A percentile compares a stretch with the other conserved stretches of the same genome.
Conservation (phyloP, 2,113 vertebrate species). For the Gasterosteus nipponicus region DNA sequence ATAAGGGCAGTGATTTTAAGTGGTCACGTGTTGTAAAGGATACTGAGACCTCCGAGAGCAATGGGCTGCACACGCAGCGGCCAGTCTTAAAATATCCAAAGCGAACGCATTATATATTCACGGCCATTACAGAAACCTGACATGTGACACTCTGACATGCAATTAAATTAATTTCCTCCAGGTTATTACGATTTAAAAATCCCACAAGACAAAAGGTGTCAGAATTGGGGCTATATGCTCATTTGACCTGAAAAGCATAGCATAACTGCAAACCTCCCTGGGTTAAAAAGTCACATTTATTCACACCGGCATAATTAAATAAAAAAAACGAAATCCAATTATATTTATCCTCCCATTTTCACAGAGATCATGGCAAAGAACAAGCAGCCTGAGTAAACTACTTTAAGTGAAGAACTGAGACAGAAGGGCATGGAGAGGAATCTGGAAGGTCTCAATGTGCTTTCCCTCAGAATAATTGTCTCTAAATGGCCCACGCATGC, state of each 20-base stretch:
- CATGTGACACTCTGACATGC: constrained; percentile 25
- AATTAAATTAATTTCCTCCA: constrained; percentile 49
- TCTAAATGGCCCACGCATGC: constrained; percentile 45
- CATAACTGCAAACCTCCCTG: neutral
- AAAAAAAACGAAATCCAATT: constrained; percentile 56
- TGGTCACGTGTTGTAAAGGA: neutral
- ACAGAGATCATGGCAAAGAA: constrained; percentile 47
- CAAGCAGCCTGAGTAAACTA: constrained; percentile 49
- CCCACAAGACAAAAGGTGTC: constrained; percentile 34
- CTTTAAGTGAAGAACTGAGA: constrained; percentile 48
- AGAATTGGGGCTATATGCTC: constrained; percentile 14
- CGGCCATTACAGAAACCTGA: constrained; percentile 8
- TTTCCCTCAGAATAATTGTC: constrained; percentile 42
- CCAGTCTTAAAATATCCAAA: constrained; percentile 32
- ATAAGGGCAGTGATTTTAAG: constrained; percentile 28
- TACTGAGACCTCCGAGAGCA: constrained; percentile 20
- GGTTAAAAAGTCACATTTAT: constrained; percentile 20
- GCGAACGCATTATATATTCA: constrained; percentile 26
- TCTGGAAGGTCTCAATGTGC: constrained; percentile 41
- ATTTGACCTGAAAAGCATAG: constrained; percentile 42
- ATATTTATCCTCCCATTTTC: constrained; percentile 45
- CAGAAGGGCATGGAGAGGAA: constrained; percentile 41
- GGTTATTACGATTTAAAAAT: constrained; percentile 44
- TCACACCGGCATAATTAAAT: constrained; percentile 31
- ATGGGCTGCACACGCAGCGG: neutral